phyloP scores from a whole-genome alignment of 2,113 vertebrate species.

The Eurypyga helias region DNA sequence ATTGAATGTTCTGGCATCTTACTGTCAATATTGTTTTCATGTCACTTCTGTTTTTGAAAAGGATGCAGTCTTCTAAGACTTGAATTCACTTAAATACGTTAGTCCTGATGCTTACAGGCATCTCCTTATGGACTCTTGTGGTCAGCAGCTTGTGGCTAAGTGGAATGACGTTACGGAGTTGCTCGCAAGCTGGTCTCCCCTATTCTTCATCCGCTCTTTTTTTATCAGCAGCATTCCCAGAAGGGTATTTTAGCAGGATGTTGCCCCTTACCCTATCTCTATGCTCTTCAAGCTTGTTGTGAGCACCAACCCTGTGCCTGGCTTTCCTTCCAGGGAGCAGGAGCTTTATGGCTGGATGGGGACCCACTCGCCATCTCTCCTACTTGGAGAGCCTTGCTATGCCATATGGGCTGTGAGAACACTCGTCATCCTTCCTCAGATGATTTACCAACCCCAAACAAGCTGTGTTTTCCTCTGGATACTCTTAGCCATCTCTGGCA shows the following conservation, averaged over 20 bases:
- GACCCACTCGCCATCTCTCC: neutral
- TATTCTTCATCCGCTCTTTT: neutral
- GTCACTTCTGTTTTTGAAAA: neutral
- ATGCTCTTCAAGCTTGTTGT: neutral
- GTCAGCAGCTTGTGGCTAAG: neutral
- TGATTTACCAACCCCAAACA: neutral
- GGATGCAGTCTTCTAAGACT: neutral
- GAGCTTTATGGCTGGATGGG: neutral
- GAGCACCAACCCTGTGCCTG: neutral
- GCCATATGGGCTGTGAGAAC: constrained; percentile 8
- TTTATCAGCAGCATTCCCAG: neutral
- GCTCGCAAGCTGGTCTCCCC: neutral
- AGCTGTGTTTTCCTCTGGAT: neutral
- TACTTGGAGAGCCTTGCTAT: neutral
- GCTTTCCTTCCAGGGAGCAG: neutral
- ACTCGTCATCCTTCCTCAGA: neutral
- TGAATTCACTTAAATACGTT: neutral
- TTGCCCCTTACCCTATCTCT: neutral
- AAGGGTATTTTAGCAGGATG: neutral
- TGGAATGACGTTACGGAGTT: neutral
- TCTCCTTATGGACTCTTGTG: neutral
- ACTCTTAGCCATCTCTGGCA: neutral
- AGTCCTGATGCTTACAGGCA: neutral
- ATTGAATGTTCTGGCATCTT: neutral
- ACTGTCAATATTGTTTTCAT: neutral